phyloP scores from a whole-genome alignment of 2,113 vertebrate genomes.

The Balaenoptera acutorostrata region DNA sequence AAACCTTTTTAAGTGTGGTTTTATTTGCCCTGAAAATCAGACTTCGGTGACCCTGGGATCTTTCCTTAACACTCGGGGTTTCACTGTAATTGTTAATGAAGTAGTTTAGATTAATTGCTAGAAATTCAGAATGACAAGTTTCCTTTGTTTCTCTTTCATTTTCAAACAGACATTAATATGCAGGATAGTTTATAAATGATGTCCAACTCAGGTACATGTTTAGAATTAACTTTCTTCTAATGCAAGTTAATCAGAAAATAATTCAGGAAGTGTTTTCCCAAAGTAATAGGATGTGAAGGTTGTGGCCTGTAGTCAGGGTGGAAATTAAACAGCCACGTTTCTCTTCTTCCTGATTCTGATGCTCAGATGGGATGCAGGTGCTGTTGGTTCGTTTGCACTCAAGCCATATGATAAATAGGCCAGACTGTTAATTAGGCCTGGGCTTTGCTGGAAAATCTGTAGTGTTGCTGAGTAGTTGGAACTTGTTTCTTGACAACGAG shows the following conservation, averaged over 20 bases:
- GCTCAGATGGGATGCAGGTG: neutral
- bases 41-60: neutral
- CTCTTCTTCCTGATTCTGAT: neutral
- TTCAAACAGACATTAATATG: constrained; percentile 27
- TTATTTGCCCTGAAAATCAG: neutral
- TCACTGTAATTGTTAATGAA: constrained; percentile 31
- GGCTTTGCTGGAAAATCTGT: neutral
- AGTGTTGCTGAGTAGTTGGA: neutral
- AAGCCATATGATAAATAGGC: neutral
- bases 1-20: neutral
- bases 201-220: constrained; percentile 75
- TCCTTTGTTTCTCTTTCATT: constrained; percentile 44
- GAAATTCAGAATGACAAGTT: constrained; percentile 19
- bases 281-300: neutral
- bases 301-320: neutral
- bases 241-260: constrained; percentile 13
- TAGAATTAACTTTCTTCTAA: constrained; percentile 28
- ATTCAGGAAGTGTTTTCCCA: constrained; percentile 40
- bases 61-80: neutral
- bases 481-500: neutral
- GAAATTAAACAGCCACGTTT: neutral
- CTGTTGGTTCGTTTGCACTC: neutral
- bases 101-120: neutral
- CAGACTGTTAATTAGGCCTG: neutral
- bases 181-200: constrained; percentile 49